These are phyloP conservation scores for Tauraco hartlaubi DNA, from an alignment of 2,797 vertebrate genomes.

Conservation along the genomic window DNA sequence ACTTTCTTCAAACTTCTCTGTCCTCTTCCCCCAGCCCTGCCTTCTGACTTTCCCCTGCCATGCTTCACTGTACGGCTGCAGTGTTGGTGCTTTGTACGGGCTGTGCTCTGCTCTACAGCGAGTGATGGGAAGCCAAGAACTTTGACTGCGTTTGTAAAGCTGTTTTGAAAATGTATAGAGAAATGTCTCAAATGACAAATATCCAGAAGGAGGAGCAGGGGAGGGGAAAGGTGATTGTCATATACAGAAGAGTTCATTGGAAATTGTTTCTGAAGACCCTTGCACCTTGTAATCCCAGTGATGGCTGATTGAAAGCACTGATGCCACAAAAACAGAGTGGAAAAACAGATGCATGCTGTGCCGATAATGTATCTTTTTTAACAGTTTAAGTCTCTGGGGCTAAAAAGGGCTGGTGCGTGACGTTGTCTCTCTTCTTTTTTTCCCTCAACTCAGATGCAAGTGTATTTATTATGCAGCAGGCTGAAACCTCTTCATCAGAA, in stretches of 20 bases:
- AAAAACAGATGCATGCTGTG: conserved; percentile 34
- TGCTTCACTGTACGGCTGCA: background rate
- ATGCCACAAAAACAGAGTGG: conserved; percentile 49
- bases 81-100: background rate
- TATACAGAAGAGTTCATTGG: background rate
- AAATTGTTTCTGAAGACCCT: conserved; percentile 56
- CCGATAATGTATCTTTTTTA: conserved; percentile 53
- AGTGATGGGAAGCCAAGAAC: background rate
- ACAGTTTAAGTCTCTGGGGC: conserved; percentile 34
- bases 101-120: background rate
- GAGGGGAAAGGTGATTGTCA: background rate
- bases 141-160: background rate
- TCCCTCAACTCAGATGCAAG: background rate
- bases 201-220: background rate
- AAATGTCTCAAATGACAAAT: conserved; percentile 51
- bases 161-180: background rate
- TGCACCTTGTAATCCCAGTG: conserved; percentile 15
- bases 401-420: background rate
- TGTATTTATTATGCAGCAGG: background rate
- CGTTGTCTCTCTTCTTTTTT: background rate
- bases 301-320: conserved; percentile 66
- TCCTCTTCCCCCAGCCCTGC: background rate
- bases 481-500: background rate
- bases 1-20: background rate
- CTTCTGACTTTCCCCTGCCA: background rate